These are phyloP conservation scores for Thalassoma bifasciatum DNA, from an alignment of 2,113 vertebrate species.

Conservation along the genomic window DNA sequence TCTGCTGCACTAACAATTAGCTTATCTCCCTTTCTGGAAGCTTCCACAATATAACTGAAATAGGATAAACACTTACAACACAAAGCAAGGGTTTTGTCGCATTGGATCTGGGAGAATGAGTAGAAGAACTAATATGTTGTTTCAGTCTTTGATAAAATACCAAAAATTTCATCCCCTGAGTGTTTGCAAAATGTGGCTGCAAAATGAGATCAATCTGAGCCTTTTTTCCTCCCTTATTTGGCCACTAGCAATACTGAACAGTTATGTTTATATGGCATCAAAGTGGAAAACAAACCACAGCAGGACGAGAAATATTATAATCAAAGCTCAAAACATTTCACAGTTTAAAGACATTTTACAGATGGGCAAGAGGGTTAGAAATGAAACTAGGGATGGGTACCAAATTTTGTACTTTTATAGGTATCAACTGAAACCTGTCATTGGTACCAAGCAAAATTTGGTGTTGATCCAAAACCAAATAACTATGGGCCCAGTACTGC, in stretches of 20 bases:
- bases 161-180: too few species aligned
- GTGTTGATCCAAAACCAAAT: too few species aligned
- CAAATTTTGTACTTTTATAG: too few species aligned
- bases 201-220: background rate
- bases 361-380: background rate
- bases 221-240: background rate
- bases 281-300: background rate
- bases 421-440: too few species aligned
- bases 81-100: background rate
- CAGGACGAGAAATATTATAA: background rate
- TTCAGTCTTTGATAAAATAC: background rate
- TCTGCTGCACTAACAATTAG: slow-evolving; percentile 36
- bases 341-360: background rate
- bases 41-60: background rate
- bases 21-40: background rate
- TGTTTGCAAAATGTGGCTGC: background rate
- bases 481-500: too few species aligned
- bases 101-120: background rate
- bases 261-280: background rate
- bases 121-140: too few species aligned
- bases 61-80: background rate
- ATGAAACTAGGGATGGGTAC: background rate
- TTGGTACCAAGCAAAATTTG: too few species aligned
- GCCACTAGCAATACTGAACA: background rate
- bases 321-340: background rate